Conservation (phyloP, 2,113 vertebrate species). For the Genyomyrus donnyi region DNA sequence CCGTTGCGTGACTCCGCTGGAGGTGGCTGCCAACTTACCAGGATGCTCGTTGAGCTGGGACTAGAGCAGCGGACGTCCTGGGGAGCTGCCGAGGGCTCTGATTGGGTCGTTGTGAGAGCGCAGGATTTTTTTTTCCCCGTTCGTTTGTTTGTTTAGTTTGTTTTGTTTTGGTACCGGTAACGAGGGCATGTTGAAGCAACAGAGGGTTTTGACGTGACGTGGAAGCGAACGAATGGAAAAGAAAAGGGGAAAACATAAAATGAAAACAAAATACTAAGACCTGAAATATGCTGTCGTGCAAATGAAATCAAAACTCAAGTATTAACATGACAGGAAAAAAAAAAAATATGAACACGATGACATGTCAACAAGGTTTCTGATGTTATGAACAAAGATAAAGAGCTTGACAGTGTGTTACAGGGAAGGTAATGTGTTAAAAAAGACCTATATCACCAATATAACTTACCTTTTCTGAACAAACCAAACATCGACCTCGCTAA, state of each 20-base stretch:
- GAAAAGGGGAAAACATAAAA: conserved; percentile 62
- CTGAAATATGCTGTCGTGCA: conserved; percentile 9
- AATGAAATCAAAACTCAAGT: conserved; percentile 20
- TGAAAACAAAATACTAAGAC: conserved; percentile 55
- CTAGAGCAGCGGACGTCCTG: conserved; percentile 91
- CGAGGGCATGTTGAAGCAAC: conserved; percentile 43
- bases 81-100: conserved; percentile 92
- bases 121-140: conserved; percentile 44
- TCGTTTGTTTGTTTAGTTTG: conserved; percentile 18
- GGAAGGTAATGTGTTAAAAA: conserved; percentile 57
- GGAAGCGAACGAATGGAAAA: conserved; percentile 71
- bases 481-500: neutral
- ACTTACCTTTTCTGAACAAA: conserved; percentile 73
- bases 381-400: conserved; percentile 61
- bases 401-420: conserved; percentile 32
- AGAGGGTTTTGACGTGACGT: conserved; percentile 48
- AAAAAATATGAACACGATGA: conserved; percentile 63
- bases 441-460: conserved; percentile 61
- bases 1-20: conserved; percentile 84
- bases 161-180: conserved; percentile 19
- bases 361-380: conserved; percentile 67
- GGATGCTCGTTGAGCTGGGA: conserved; percentile 90
- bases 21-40: conserved; percentile 96
- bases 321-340: conserved; percentile 37
- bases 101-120: conserved; percentile 62